phyloP scores from a whole-genome alignment of 2,113 vertebrate species.

The Lepus europaeus region DNA sequence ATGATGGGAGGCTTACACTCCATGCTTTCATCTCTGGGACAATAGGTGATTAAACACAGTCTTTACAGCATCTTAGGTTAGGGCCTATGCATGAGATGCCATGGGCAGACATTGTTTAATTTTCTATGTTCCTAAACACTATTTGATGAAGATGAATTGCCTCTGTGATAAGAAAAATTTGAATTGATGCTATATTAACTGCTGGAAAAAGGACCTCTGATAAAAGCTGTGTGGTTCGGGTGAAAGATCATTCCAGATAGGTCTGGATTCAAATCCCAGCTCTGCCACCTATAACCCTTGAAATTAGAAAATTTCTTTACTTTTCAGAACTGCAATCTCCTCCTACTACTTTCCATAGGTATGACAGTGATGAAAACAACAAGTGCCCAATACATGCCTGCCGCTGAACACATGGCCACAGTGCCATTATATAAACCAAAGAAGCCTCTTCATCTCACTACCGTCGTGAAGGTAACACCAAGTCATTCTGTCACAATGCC shows the following conservation, averaged over 20 bases:
- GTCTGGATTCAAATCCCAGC: background rate
- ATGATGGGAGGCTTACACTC: background rate
- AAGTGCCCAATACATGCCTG: background rate
- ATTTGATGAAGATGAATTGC: background rate
- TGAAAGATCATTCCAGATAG: background rate
- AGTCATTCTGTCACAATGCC: background rate
- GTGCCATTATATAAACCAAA: background rate
- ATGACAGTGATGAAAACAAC: background rate
- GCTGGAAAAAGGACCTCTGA: background rate
- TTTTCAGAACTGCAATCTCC: background rate
- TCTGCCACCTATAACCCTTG: background rate
- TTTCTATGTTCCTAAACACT: constrained; percentile 28
- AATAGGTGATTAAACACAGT: constrained; percentile 18
- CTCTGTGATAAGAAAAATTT: constrained; percentile 13
- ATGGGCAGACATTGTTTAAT: constrained; percentile 1
- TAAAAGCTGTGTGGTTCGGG: background rate
- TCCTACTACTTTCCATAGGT: background rate
- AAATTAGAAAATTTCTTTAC: background rate
- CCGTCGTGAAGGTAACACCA: background rate
- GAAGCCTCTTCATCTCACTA: background rate
- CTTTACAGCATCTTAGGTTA: background rate
- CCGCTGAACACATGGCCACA: background rate
- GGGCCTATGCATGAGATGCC: background rate
- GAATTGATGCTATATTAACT: background rate
- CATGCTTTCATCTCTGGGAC: constrained; percentile 55